phyloP scores from a whole-genome alignment of 1,140 invertebrate species.

The Matsumurasca onukii region DNA sequence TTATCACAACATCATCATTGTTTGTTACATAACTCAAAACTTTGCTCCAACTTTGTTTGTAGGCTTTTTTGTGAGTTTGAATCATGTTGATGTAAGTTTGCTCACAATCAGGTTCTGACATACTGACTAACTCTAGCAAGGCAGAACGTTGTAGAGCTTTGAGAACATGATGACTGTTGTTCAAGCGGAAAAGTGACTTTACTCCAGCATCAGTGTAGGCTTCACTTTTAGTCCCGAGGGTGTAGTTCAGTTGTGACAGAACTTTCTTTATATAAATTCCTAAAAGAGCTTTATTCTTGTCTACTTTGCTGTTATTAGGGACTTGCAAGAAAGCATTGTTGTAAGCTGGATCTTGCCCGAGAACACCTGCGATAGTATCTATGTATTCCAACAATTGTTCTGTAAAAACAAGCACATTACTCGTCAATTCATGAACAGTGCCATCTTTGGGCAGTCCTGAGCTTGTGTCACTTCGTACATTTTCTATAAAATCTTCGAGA shows the following conservation, averaged over 20 bases:
- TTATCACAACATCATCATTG: slow-evolving; percentile 63
- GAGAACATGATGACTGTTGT: slow-evolving; percentile 92
- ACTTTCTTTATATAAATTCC: slow-evolving; percentile 83
- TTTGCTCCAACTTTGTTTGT: slow-evolving; percentile 82
- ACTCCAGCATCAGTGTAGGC: slow-evolving; percentile 76
- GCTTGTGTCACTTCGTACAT: slow-evolving; percentile 79
- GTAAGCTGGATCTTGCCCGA: slow-evolving; percentile 62
- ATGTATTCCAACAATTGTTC: slow-evolving; percentile 80
- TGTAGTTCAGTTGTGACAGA: slow-evolving; percentile 79
- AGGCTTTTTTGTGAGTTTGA: slow-evolving; percentile 72
- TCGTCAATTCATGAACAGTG: slow-evolving; percentile 93
- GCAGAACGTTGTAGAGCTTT: slow-evolving; percentile 84
- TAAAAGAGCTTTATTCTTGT: slow-evolving; percentile 54
- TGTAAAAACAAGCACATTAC: slow-evolving; percentile 86
- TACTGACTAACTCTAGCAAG: slow-evolving; percentile 74
- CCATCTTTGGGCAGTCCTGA: slow-evolving; percentile 89
- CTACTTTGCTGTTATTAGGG: slow-evolving; percentile 44
- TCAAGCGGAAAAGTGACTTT: slow-evolving; percentile 83
- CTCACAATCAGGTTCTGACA: slow-evolving; percentile 82
- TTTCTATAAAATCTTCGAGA: slow-evolving; percentile 91
- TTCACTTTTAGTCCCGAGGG: slow-evolving; percentile 82
- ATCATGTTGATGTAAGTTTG: slow-evolving; percentile 82
- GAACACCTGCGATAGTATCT: slow-evolving; percentile 68
- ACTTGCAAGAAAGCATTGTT: slow-evolving; percentile 50
- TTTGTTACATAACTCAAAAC: slow-evolving; percentile 70